A percentile compares a stretch with the other conserved stretches of the same genome.
These are phyloP conservation scores for Apamea monoglypha DNA, from an alignment of 2,888 invertebrate species.

Conservation along the genomic window DNA sequence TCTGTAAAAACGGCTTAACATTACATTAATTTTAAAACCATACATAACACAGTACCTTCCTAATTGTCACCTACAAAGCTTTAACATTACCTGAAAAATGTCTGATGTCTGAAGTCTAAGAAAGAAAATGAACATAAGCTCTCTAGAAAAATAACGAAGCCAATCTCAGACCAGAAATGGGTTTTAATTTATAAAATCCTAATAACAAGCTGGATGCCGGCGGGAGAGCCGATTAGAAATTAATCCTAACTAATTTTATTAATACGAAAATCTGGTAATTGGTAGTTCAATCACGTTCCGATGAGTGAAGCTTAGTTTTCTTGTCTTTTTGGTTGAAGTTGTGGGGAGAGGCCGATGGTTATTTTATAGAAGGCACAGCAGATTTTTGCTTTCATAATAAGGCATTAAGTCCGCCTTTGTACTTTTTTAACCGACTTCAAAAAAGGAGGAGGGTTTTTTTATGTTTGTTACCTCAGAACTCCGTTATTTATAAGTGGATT, in stretches of 20 bases:
- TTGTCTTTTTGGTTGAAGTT: conserved; percentile 37
- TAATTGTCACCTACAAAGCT: not conserved
- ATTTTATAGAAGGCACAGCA: not conserved
- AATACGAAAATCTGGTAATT: conserved; percentile 56
- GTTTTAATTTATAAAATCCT: conserved; percentile 48
- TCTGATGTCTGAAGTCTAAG: not conserved
- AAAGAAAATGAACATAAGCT: conserved; percentile 13
- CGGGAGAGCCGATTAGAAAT: conserved; percentile 46
- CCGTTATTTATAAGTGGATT: too few species aligned
- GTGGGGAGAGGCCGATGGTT: not conserved
- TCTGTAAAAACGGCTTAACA: not conserved
- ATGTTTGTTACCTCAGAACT: too few species aligned
- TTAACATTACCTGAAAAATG: not conserved
- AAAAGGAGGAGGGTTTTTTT: too few species aligned
- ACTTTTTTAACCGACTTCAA: too few species aligned
- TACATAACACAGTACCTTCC: not conserved
- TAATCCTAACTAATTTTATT: conserved; percentile 55
- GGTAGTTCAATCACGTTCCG: conserved; percentile 47
- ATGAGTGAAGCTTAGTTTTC: conserved; percentile 10
- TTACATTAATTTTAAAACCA: not conserved
- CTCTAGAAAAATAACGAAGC: conserved; percentile 15
- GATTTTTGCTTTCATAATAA: not conserved
- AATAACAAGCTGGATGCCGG: conserved; percentile 21
- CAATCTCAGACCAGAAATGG: conserved; percentile 12
- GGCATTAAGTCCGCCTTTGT: too few species aligned